These are phyloP conservation scores for Sternotherus odoratus DNA, from an alignment of 2,797 vertebrate genomes.

Conservation along the genomic window DNA sequence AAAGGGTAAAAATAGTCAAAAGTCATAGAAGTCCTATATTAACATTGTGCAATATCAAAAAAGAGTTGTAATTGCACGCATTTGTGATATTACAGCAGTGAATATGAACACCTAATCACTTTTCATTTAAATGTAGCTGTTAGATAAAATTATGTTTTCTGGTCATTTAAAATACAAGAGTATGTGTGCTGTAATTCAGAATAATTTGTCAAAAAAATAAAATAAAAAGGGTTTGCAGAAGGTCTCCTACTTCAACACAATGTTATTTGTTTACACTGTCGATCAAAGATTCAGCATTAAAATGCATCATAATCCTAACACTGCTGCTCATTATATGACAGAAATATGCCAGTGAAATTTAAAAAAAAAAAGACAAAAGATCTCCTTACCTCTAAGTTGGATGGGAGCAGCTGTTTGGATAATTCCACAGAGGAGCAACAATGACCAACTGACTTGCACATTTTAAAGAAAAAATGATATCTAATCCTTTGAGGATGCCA, in stretches of 20 bases:
- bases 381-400: slow-evolving; percentile 74
- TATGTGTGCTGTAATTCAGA: neutral
- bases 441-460: slow-evolving; percentile 77
- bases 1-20: neutral
- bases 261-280: slow-evolving; percentile 14
- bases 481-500: slow-evolving; percentile 80
- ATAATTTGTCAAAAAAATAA: neutral
- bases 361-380: slow-evolving; percentile 70
- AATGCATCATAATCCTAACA: slow-evolving; percentile 52
- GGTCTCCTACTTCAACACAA: slow-evolving; percentile 23
- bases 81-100: neutral
- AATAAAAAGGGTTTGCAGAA: slow-evolving; percentile 22
- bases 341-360: slow-evolving; percentile 55
- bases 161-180: neutral
- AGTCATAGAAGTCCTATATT: neutral
- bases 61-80: neutral
- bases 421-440: slow-evolving; percentile 75
- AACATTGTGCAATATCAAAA: neutral
- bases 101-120: neutral
- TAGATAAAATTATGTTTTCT: neutral
- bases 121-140: neutral
- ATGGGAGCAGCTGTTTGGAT: slow-evolving; percentile 80
- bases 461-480: slow-evolving; percentile 75
- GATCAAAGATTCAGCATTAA: slow-evolving; percentile 53
- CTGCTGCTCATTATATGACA: slow-evolving; percentile 60